Percentiles rank a stretch among this genome's conserved stretches.
phyloP scores from a whole-genome alignment of 2,888 invertebrate species.

The Maniola hyperantus region DNA sequence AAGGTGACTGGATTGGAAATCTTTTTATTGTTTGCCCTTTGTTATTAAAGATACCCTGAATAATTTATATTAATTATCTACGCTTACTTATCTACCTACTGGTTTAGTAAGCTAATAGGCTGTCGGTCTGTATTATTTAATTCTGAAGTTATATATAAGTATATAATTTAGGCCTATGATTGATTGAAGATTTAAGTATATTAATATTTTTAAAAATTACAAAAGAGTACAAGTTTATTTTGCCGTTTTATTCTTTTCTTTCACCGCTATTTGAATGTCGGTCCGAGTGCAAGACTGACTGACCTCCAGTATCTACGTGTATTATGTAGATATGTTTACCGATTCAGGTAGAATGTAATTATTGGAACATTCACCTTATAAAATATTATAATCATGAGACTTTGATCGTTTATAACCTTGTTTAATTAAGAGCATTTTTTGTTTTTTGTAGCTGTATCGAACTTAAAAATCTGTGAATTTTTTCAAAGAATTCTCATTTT shows the following conservation, averaged over 20 bases:
- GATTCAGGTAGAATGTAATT: background rate
- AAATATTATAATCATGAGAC: background rate
- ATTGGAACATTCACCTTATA: constrained; percentile 7
- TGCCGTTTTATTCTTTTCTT: background rate
- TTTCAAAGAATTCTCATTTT: too few relatives aligned
- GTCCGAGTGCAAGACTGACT: constrained; percentile 1
- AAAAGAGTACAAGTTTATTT: too few relatives aligned
- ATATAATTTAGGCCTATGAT: too few relatives aligned
- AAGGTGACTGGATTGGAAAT: background rate
- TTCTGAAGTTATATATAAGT: too few relatives aligned
- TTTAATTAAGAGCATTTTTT: background rate
- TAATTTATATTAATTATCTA: too few relatives aligned
- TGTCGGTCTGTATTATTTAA: background rate
- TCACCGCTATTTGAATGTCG: background rate
- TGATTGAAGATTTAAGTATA: too few relatives aligned
- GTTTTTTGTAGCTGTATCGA: background rate
- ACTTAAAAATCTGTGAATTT: too few relatives aligned
- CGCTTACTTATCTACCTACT: too few relatives aligned
- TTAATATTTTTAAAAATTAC: too few relatives aligned
- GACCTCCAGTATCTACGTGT: background rate
- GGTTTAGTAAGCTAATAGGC: background rate
- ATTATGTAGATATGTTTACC: background rate
- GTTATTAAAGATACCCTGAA: too few relatives aligned
- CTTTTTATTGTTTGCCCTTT: too few relatives aligned
- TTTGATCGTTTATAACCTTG: constrained; percentile 1